Evolutionary conservation across 1,140 invertebrate species (phyloP).

Genomic region (Pteromalus puparum): DNA sequence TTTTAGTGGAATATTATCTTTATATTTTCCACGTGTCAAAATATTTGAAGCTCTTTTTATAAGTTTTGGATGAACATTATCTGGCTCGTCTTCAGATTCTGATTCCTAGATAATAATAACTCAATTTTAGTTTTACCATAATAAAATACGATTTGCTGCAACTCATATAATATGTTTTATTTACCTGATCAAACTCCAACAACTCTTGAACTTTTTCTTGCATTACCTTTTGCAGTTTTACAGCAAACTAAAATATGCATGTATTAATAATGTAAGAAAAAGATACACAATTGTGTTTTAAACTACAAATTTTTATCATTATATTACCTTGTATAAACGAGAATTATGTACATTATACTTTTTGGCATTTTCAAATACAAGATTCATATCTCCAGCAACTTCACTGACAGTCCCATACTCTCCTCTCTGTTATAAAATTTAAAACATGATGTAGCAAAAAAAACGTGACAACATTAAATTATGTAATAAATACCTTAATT

Average conservation of each 20-base stretch:
- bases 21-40: slow-evolving; percentile 77
- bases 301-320: slow-evolving; percentile 30
- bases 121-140: not conserved
- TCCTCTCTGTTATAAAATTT: slow-evolving; percentile 77
- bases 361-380: slow-evolving; percentile 99
- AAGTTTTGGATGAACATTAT: slow-evolving; percentile 69
- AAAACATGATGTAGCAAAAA: slow-evolving; percentile 33
- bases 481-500: slow-evolving; percentile 80
- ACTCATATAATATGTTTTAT: not conserved
- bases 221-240: slow-evolving; percentile 89
- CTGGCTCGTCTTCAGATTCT: slow-evolving; percentile 77
- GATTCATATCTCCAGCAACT: slow-evolving; percentile 95
- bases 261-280: slow-evolving; percentile 38
- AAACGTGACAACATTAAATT: slow-evolving; percentile 29
- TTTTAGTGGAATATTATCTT: slow-evolving; percentile 82
- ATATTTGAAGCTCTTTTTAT: slow-evolving; percentile 75
- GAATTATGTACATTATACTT: slow-evolving; percentile 94
- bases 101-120: slow-evolving; percentile 71
- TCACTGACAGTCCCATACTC: slow-evolving; percentile 92
- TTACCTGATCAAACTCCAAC: slow-evolving; percentile 85
- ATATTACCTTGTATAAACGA: slow-evolving; percentile 86
- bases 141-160: not conserved
- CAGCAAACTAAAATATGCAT: slow-evolving; percentile 80
- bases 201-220: slow-evolving; percentile 90
- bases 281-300: slow-evolving; percentile 26